Evolutionary conservation across 2,797 vertebrate species (phyloP), one percentile per base, ranked within the genome.

Genomic region (Discoglossus pictus): DNA sequence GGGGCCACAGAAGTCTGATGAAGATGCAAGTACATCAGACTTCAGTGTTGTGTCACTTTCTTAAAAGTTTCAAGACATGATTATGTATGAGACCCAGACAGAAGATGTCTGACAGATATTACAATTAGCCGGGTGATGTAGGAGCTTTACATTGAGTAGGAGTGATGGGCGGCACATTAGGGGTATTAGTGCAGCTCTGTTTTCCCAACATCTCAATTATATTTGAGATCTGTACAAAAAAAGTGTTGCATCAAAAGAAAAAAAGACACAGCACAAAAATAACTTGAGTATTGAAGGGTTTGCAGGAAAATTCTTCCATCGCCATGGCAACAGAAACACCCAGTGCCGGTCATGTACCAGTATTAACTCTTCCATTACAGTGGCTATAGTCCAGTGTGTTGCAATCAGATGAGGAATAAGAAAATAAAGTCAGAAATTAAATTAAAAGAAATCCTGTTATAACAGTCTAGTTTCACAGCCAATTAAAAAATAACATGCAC

Each of bases 281-380:
- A 4, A 43, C 2, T 43, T 43, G 4, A 4, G 27, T 4, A 31
- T n/a, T n/a, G n/a, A 31, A 4, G 2, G 10, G 7, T 16, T 43
- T 17, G 15, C 6, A 43, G 1, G 2, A 43, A 17, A 43, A 15
- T 17, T 43, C 4, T 25, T 7, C 15, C 9, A 38, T 69, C 40
- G 15, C 66, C 66, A 69, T 69, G 23, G 66, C 42, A 69, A 68
- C 66, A 16, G 31, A 43, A 55, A 62, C 40, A 54, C 46, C 55
- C 46, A 20, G 34, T 12, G 13, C 36, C 24, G 2, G 10, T 50
- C 18, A 42, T 40, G 3, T 40, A 18, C 18, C 11, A n/a, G n/a
- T 51, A 43, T 68, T 68, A 68, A 46, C 27, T 6, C 20, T 56
- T 65, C 21, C 31, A 27, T 39, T n/a, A 7, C 52, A 15, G 52